Evolutionary conservation across 2,888 invertebrate genomes (phyloP).

Genomic region (Aphelenchoides bicaudatus): DNA sequence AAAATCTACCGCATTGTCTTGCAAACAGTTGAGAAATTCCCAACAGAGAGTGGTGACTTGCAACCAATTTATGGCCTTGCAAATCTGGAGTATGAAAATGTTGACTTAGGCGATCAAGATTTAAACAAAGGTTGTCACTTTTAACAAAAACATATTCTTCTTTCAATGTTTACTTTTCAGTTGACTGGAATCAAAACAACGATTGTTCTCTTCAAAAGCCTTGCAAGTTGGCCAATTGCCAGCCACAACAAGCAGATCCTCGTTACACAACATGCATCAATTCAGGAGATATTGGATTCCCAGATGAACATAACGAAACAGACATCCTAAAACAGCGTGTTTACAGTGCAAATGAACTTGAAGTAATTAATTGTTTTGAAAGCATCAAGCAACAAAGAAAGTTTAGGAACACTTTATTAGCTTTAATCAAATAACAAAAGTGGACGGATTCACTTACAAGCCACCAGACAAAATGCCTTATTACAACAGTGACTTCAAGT

Average conservation of each 20-base stretch:
- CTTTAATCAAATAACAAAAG: conserved; percentile 45
- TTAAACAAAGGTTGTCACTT: not conserved
- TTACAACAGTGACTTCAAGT: conserved; percentile 5
- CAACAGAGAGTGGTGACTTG: not conserved
- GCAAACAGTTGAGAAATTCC: conserved; percentile 18
- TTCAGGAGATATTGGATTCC: conserved; percentile 8
- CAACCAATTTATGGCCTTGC: conserved; percentile 41
- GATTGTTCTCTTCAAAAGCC: conserved; percentile 12
- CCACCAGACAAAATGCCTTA: conserved; percentile 30
- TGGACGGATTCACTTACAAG: conserved; percentile 42
- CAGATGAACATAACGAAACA: conserved; percentile 24
- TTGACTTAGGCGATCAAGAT: conserved; percentile 28
- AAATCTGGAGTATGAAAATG: conserved; percentile 39
- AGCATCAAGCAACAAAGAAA: no score
- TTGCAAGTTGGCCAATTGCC: conserved; percentile 13
- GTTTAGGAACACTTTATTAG: conserved; percentile 48
- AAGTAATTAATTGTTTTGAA: conserved; percentile 23
- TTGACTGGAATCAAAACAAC: conserved; percentile 34
- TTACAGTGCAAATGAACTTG: conserved; percentile 31
- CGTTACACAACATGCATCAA: not conserved
- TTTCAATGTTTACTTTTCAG: conserved; percentile 25
- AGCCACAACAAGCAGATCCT: not conserved
- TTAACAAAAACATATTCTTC: not conserved
- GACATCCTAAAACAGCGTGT: conserved; percentile 31
- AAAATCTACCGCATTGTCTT: conserved; percentile 31